phyloP scores from a whole-genome alignment of 2,113 vertebrate species.

The Microtus richardsoni region DNA sequence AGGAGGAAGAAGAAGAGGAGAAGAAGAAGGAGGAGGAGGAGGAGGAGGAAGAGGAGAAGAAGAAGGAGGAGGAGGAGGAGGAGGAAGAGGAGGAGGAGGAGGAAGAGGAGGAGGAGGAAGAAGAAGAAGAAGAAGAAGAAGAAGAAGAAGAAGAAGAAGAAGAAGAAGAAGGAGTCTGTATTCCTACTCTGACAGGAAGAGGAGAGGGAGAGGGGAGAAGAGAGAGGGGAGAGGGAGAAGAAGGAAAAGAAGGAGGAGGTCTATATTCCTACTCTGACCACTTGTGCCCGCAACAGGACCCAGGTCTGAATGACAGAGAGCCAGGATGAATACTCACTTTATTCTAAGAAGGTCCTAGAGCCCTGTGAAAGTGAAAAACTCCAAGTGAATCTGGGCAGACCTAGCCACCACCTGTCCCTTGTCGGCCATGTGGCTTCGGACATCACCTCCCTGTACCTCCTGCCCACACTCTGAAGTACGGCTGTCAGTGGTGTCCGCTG shows the following conservation, averaged over 20 bases:
- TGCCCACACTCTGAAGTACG: not conserved
- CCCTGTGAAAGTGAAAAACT: not conserved
- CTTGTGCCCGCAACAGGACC: not conserved
- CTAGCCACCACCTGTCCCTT: not conserved
- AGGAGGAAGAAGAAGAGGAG: too few species aligned
- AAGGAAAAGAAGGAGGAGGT: not conserved
- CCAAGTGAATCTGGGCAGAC: not conserved
- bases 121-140: too few species aligned
- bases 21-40: too few species aligned
- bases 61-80: too few species aligned
- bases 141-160: too few species aligned
- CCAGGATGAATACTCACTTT: not conserved
- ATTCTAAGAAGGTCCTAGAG: not conserved
- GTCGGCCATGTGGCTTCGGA: not conserved
- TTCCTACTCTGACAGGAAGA: too few species aligned
- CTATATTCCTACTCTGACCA: not conserved
- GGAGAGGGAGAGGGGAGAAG: too few species aligned
- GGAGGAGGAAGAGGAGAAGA: rapidly evolving
- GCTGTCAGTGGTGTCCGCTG: not conserved
- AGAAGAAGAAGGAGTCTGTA: too few species aligned
- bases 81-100: rapidly evolving
- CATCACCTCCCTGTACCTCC: not conserved
- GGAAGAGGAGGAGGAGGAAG: rapidly evolving
- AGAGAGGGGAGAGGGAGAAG: too few species aligned
- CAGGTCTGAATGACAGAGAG: not conserved